phyloP scores from a whole-genome alignment of 2,113 vertebrate species.

The Pantherophis guttatus region DNA sequence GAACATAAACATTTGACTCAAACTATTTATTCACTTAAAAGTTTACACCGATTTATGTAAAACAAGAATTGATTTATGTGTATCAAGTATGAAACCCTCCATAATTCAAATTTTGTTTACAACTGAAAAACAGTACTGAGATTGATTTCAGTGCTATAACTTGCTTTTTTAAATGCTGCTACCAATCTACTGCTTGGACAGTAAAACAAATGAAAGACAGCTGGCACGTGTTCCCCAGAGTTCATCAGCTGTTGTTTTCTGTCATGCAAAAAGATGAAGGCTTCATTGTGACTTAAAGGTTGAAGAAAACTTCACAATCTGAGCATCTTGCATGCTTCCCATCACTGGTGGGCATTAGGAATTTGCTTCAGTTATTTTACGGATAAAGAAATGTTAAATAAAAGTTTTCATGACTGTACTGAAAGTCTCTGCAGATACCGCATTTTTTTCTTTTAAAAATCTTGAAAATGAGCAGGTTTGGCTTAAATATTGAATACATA shows the following conservation, averaged over 20 bases:
- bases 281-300: constrained; percentile 60
- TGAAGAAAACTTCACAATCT: constrained; percentile 55
- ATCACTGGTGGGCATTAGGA: constrained; percentile 40
- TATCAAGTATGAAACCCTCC: constrained; percentile 50
- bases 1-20: constrained; percentile 54
- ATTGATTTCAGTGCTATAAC: constrained; percentile 53
- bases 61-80: constrained; percentile 66
- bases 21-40: constrained; percentile 64
- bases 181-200: constrained; percentile 66
- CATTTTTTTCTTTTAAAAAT: constrained; percentile 42
- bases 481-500: constrained; percentile 6
- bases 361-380: constrained; percentile 58
- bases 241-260: constrained; percentile 75
- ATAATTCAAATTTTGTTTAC: constrained; percentile 54
- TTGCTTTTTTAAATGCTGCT: constrained; percentile 64
- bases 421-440: constrained; percentile 43
- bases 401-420: constrained; percentile 51
- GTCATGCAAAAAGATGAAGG: constrained; percentile 68
- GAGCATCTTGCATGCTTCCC: constrained; percentile 53
- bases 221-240: constrained; percentile 70
- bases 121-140: constrained; percentile 42
- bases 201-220: constrained; percentile 68
- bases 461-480: not conserved
- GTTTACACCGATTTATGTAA: constrained; percentile 57
- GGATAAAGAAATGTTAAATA: constrained; percentile 52